These are phyloP conservation scores for Cephus pulcher DNA, from an alignment of 2,888 invertebrate genomes.

Conservation along the genomic window DNA sequence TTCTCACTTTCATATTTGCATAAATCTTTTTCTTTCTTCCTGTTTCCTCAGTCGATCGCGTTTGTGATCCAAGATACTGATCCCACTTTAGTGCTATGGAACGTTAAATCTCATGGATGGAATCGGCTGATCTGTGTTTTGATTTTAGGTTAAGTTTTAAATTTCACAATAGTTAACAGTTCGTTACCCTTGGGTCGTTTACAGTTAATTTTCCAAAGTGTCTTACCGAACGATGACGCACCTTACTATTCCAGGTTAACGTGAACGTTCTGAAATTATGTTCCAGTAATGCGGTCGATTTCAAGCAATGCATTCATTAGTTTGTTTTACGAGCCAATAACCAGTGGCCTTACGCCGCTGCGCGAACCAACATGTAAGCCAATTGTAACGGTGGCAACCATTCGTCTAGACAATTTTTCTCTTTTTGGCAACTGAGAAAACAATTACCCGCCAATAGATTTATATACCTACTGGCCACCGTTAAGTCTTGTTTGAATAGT, in stretches of 20 bases:
- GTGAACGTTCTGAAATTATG: conserved; percentile 53
- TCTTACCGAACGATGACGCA: conserved; percentile 12
- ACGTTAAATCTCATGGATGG: background rate
- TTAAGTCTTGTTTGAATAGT: background rate
- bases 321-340: conserved; percentile 57
- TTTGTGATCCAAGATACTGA: background rate
- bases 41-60: background rate
- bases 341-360: conserved; percentile 34
- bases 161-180: background rate
- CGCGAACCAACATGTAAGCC: conserved; percentile 59
- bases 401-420: conserved; percentile 26
- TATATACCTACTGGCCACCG: background rate
- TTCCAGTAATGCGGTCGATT: conserved; percentile 36
- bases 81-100: background rate
- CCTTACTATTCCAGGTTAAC: background rate
- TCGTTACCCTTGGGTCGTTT: background rate
- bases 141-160: background rate
- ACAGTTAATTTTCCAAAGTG: conserved; percentile 43
- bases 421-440: conserved; percentile 31
- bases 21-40: conserved; percentile 16
- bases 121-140: background rate
- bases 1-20: conserved; percentile 62
- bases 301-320: conserved; percentile 62
- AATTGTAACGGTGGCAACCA: conserved; percentile 51
- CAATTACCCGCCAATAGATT: conserved; percentile 24